Evolutionary conservation across 2,888 invertebrate species (phyloP).

Genomic region (Aleiodes leptofemur): DNA sequence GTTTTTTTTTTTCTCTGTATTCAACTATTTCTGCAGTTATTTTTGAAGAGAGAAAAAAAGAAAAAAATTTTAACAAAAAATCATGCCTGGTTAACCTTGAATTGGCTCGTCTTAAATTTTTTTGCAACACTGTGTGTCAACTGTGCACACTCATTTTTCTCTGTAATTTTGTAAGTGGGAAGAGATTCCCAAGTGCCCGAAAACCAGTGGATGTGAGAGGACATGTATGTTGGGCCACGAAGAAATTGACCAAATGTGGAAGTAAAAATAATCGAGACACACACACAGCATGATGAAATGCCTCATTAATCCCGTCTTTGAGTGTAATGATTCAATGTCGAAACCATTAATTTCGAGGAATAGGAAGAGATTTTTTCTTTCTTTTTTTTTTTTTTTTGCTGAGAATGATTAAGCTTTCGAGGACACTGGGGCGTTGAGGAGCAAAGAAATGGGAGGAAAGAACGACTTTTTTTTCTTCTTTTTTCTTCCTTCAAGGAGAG

Average conservation of each 20-base stretch:
- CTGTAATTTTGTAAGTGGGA: not conserved
- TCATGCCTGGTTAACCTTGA: not conserved
- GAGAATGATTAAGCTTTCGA: not conserved
- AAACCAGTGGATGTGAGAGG: too few species aligned
- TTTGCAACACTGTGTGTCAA: not conserved
- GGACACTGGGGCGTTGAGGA: not conserved
- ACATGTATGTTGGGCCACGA: not conserved
- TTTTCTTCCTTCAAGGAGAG: not conserved
- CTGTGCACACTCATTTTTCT: not conserved
- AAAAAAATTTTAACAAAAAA: too few species aligned
- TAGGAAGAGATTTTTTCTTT: too few species aligned
- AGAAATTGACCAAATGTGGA: slow-evolving; percentile 25
- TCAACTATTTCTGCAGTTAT: too few species aligned
- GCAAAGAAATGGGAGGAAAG: slow-evolving; percentile 3
- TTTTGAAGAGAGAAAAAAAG: too few species aligned
- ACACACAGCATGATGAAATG: not conserved
- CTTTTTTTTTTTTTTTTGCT: too few species aligned
- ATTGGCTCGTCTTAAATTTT: not conserved
- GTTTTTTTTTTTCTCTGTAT: not conserved
- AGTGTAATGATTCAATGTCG: too few species aligned
- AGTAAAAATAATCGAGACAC: not conserved
- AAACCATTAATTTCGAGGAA: too few species aligned
- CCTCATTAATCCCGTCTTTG: too few species aligned
- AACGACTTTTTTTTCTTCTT: not conserved
- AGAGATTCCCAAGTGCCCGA: too few species aligned